These are phyloP conservation scores for Oreochromis aureus DNA, from an alignment of 2,113 vertebrate genomes.

Conservation along the genomic window DNA sequence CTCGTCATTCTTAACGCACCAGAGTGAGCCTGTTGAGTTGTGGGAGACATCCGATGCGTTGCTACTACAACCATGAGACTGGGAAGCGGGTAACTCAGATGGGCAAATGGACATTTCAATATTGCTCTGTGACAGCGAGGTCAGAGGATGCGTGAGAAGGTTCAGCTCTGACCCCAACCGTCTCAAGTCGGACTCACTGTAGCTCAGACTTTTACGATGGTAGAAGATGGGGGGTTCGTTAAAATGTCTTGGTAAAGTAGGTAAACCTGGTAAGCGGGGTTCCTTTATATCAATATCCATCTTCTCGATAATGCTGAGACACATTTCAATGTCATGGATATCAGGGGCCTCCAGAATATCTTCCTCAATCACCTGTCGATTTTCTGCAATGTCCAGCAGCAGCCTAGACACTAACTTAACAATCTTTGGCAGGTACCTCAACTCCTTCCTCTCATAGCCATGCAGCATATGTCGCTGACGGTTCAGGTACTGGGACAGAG, in stretches of 20 bases:
- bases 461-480: slow-evolving; percentile 91
- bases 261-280: slow-evolving; percentile 55
- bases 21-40: slow-evolving; percentile 68
- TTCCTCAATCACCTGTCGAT: slow-evolving; percentile 82
- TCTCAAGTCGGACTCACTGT: slow-evolving; percentile 88
- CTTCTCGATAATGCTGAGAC: slow-evolving; percentile 54
- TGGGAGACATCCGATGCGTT: slow-evolving; percentile 45
- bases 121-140: slow-evolving; percentile 57
- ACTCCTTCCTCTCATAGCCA: slow-evolving; percentile 84
- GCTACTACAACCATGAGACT: not conserved
- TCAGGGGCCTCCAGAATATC: slow-evolving; percentile 77
- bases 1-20: slow-evolving; percentile 71
- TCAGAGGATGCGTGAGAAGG: slow-evolving; percentile 71
- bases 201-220: slow-evolving; percentile 84
- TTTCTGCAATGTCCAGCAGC: slow-evolving; percentile 85
- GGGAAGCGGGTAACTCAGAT: not conserved
- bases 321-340: slow-evolving; percentile 79
- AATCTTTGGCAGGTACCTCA: slow-evolving; percentile 88
- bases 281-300: slow-evolving; percentile 65
- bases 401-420: slow-evolving; percentile 82
- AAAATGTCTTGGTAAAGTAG: slow-evolving; percentile 67
- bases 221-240: slow-evolving; percentile 77
- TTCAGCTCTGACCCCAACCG: slow-evolving; percentile 74
- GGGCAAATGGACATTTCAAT: slow-evolving; percentile 1
- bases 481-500: slow-evolving; percentile 85